These are phyloP conservation scores for Melinopterus prodromus DNA, from an alignment of 2,888 invertebrate genomes.

Conservation along the genomic window DNA sequence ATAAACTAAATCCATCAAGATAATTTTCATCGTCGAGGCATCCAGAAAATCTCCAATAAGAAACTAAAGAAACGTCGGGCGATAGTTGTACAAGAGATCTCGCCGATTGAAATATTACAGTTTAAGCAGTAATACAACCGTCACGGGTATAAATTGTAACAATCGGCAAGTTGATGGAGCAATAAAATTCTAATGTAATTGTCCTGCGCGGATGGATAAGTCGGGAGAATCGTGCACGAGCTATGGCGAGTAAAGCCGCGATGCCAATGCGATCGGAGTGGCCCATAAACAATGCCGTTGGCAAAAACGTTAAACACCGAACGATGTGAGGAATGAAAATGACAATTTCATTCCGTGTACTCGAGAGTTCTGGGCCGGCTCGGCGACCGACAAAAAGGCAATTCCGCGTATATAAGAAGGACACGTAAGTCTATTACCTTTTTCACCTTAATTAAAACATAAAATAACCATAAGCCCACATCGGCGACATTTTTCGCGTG, in stretches of 20 bases:
- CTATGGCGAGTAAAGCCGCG: not conserved
- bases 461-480: constrained; percentile 55
- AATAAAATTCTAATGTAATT: constrained; percentile 32
- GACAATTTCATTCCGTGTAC: constrained; percentile 56
- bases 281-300: constrained; percentile 26
- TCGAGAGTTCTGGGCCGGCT: constrained; percentile 20
- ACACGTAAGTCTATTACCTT: constrained; percentile 52
- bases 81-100: not conserved
- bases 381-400: constrained; percentile 38
- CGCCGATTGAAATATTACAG: not conserved
- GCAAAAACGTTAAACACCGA: constrained; percentile 22
- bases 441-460: constrained; percentile 59
- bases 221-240: not conserved
- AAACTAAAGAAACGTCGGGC: not conserved
- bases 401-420: constrained; percentile 41
- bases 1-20: not conserved
- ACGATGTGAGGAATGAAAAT: constrained; percentile 55
- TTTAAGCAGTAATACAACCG: not conserved
- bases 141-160: constrained; percentile 4
- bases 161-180: constrained; percentile 22
- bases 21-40: not conserved
- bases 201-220: constrained; percentile 4
- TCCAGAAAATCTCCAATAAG: not conserved
- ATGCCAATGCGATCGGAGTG: constrained; percentile 7
- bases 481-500: constrained; percentile 44